A percentile compares a stretch with the other conserved stretches of the same genome.
These are phyloP conservation scores for Vimba vimba DNA, from an alignment of 2,113 vertebrate genomes.

Conservation along the genomic window DNA sequence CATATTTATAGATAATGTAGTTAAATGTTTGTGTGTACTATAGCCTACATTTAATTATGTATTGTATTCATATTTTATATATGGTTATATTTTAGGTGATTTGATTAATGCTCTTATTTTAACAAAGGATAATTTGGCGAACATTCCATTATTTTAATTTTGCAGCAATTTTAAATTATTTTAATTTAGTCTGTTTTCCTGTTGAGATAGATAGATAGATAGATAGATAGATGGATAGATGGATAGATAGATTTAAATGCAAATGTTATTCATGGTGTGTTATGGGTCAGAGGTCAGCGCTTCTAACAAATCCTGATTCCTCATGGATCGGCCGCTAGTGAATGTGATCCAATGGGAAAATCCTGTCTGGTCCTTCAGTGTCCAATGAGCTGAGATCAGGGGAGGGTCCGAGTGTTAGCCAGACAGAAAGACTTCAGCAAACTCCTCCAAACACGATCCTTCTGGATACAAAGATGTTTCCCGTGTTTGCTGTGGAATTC, in stretches of 20 bases:
- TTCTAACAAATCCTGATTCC: background rate
- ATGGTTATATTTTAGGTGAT: background rate
- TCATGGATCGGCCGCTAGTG: background rate
- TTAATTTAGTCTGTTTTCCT: background rate
- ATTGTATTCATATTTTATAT: background rate
- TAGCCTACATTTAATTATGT: too few relatives aligned
- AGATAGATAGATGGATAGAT: constrained; percentile 4
- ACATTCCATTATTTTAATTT: background rate
- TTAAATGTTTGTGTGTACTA: background rate
- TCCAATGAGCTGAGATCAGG: constrained; percentile 35
- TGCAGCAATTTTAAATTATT: background rate
- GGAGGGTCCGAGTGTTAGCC: background rate
- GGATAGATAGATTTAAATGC: background rate
- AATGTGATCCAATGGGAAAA: constrained; percentile 25
- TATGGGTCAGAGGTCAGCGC: constrained; percentile 13
- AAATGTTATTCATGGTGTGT: background rate
- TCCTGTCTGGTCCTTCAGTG: background rate
- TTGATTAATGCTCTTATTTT: background rate
- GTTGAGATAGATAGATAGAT: background rate
- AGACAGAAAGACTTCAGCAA: constrained; percentile 27
- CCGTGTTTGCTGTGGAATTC: constrained; percentile 4
- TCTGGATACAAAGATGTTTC: constrained; percentile 40
- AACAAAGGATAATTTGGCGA: background rate
- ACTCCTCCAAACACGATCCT: constrained; percentile 29
- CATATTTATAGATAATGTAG: background rate